Percentiles rank a stretch among this genome's conserved stretches.
These are phyloP conservation scores for Anolis sagrei DNA, from an alignment of 2,113 vertebrate species.

Conservation along the genomic window DNA sequence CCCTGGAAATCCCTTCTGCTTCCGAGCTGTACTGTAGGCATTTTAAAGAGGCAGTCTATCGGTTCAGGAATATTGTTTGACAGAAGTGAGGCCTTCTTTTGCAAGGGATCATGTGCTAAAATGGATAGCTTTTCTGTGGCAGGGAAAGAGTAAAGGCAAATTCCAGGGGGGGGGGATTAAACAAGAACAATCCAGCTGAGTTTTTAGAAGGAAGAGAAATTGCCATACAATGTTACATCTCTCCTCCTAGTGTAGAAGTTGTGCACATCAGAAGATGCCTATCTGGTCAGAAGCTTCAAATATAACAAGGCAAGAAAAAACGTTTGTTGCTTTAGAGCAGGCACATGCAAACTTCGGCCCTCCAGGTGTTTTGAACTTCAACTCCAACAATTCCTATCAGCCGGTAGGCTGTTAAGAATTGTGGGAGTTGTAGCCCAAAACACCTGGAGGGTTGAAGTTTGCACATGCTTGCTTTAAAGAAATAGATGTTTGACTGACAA, in stretches of 20 bases:
- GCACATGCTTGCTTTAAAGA: too few relatives aligned
- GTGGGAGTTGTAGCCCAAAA: too few relatives aligned
- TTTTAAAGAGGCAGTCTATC: conserved; percentile 48
- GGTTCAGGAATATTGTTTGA: conserved; percentile 25
- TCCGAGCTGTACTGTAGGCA: conserved; percentile 13
- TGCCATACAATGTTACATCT: background rate
- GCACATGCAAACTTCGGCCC: too few relatives aligned
- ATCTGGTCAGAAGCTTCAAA: too few relatives aligned
- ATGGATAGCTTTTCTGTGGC: conserved; percentile 12
- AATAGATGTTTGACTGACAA: too few relatives aligned
- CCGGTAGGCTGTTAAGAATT: too few relatives aligned
- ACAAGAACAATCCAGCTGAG: background rate
- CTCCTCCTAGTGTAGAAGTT: background rate
- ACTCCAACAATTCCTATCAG: too few relatives aligned
- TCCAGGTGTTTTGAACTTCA: too few relatives aligned
- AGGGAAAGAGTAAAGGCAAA: conserved; percentile 18
- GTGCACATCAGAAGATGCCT: background rate
- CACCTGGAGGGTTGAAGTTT: too few relatives aligned
- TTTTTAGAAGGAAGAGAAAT: conserved; percentile 24
- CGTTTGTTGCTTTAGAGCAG: too few relatives aligned
- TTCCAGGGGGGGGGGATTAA: background rate
- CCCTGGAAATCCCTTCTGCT: conserved; percentile 45
- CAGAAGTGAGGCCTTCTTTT: conserved; percentile 21
- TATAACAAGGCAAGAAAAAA: too few relatives aligned
- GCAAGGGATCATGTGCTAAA: conserved; percentile 1